Conservation (phyloP, 2,113 vertebrate species). For the Oncorhynchus nerka region DNA sequence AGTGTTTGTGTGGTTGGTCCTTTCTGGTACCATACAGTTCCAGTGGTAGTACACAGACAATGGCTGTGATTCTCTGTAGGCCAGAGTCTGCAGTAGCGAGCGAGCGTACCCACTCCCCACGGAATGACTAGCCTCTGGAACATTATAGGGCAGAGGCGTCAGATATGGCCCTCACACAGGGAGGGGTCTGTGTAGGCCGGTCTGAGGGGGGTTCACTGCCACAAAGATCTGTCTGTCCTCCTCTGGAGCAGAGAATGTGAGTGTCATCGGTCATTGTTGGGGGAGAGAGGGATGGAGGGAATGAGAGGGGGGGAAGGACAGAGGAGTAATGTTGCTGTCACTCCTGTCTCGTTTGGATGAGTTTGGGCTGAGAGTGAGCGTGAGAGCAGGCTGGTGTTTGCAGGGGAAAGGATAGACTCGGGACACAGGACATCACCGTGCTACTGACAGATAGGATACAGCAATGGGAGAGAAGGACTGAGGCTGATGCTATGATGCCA, state of each 20-base stretch:
- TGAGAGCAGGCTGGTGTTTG: background rate
- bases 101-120: slow-evolving; percentile 7
- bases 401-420: background rate
- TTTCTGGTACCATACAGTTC: slow-evolving; percentile 65
- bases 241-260: slow-evolving; percentile 32
- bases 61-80: slow-evolving; percentile 75
- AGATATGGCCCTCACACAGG: slow-evolving; percentile 67
- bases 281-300: background rate
- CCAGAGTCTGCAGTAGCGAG: slow-evolving; percentile 51
- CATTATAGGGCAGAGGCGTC: slow-evolving; percentile 62
- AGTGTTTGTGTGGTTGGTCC: slow-evolving; percentile 65
- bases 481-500: background rate
- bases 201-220: slow-evolving; percentile 30
- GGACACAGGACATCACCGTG: background rate
- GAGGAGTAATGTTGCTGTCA: background rate
- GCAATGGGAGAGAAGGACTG: background rate
- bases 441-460: background rate
- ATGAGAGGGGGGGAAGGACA: background rate
- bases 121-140: slow-evolving; percentile 71
- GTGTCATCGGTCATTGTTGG: slow-evolving; percentile 27
- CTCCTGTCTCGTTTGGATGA: background rate
- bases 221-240: slow-evolving; percentile 69
- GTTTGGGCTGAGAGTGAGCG: slow-evolving; percentile 1
- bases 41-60: slow-evolving; percentile 72
- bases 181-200: slow-evolving; percentile 45